Percentiles rank a stretch among this genome's conserved stretches.
Conservation (phyloP, 2,797 vertebrate genomes). For the Scarus forsteni region DNA sequence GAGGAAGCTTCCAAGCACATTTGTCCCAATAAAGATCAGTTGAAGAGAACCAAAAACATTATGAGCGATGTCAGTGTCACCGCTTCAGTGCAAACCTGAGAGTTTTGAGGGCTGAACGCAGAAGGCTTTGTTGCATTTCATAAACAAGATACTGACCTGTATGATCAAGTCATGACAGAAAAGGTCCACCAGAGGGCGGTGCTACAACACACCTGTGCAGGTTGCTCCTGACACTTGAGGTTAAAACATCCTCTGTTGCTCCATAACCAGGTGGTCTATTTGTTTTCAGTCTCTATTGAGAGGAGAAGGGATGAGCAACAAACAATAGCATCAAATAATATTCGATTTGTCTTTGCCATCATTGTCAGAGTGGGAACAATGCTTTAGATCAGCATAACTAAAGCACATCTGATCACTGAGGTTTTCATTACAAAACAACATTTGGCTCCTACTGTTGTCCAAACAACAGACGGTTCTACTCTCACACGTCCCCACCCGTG, state of each 20-base stretch:
- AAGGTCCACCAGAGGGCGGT: conserved; percentile 61
- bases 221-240: not conserved
- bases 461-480: conserved; percentile 4
- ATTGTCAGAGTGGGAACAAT: not conserved
- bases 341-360: not conserved
- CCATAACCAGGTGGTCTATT: not conserved
- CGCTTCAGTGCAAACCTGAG: no score
- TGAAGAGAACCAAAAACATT: no score
- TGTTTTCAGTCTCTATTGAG: not conserved
- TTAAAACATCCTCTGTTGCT: not conserved
- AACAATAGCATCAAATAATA: not conserved
- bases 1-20: no score
- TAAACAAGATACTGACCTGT: not conserved
- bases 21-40: no score
- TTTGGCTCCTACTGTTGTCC: conserved; percentile 6
- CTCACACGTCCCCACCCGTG: not conserved
- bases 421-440: conserved; percentile 6
- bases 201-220: conserved; percentile 27
- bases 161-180: not conserved
- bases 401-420: not conserved
- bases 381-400: conserved; percentile 2
- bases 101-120: no score
- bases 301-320: not conserved
- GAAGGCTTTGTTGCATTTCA: no score
- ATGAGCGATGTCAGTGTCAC: no score